Conservation (phyloP, 2,888 invertebrate species). For the Cantharis flavilabris region DNA sequence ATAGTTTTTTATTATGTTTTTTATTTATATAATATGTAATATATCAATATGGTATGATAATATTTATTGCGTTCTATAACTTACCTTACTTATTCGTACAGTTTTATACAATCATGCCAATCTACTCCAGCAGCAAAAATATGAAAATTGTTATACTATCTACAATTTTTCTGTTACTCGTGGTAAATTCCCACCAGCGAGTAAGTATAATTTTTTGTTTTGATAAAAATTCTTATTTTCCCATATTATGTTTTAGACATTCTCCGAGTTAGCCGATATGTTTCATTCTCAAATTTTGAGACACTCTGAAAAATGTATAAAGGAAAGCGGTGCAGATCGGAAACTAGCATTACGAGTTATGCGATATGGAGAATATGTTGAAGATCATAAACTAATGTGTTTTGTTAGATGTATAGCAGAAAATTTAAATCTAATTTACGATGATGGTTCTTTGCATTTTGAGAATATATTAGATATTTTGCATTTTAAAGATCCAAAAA, state of each 20-base stretch:
- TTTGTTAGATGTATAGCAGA: neutral
- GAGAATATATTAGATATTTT: neutral
- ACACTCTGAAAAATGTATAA: neutral
- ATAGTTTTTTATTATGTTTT: too few species aligned
- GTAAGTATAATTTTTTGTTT: neutral
- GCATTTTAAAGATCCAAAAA: neutral
- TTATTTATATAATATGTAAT: too few species aligned
- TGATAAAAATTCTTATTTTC: neutral
- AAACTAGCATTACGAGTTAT: neutral
- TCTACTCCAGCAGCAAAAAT: neutral
- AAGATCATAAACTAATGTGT: neutral
- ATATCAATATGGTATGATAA: too few species aligned
- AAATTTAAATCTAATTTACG: neutral
- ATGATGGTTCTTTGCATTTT: neutral
- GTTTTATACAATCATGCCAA: too few species aligned
- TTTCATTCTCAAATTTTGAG: neutral
- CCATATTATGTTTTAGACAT: neutral
- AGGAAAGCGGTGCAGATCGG: neutral
- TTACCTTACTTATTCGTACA: too few species aligned
- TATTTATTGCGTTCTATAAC: too few species aligned
- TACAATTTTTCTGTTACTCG: neutral
- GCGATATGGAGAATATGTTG: neutral
- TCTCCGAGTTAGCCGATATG: neutral
- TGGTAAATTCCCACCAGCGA: neutral
- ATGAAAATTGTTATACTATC: neutral